These are phyloP conservation scores for Synanthedon myopaeformis DNA, from an alignment of 2,888 invertebrate genomes.

Conservation along the genomic window DNA sequence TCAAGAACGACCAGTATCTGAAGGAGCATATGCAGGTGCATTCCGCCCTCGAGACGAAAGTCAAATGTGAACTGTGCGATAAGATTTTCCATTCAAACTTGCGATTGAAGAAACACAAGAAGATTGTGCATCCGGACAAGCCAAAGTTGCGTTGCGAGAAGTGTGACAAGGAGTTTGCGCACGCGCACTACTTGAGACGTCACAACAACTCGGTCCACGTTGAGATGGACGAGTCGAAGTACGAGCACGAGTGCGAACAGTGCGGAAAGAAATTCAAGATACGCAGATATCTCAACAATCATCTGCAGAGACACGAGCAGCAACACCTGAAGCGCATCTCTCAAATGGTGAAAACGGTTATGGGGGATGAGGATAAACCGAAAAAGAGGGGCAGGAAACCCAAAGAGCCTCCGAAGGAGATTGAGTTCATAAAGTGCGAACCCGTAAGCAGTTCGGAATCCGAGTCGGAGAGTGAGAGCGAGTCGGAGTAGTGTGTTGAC, in stretches of 20 bases:
- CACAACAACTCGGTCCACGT: conserved; percentile 54
- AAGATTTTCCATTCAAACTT: conserved; percentile 54
- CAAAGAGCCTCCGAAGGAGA: conserved; percentile 32
- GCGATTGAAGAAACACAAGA: conserved; percentile 57
- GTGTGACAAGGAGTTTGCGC: conserved; percentile 57
- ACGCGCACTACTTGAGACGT: conserved; percentile 47
- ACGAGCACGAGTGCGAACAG: conserved; percentile 48
- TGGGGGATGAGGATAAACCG: conserved; percentile 25
- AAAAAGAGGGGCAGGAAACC: conserved; percentile 24
- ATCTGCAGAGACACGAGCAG: conserved; percentile 55
- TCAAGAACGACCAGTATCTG: conserved; percentile 59
- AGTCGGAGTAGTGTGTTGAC: conserved; percentile 14
- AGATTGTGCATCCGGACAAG: conserved; percentile 54
- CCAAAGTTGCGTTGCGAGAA: conserved; percentile 53
- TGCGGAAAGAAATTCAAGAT: conserved; percentile 60
- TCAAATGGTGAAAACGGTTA: conserved; percentile 56
- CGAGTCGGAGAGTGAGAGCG: conserved; percentile 28
- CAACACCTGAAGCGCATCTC: conserved; percentile 56
- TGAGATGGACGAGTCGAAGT: conserved; percentile 46
- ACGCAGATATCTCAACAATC: conserved; percentile 51
- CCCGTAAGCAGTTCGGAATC: conserved; percentile 48
- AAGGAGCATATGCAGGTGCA: conserved; percentile 63
- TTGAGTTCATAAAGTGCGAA: conserved; percentile 61
- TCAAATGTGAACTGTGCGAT: conserved; percentile 56
- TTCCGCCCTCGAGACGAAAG: conserved; percentile 46